phyloP scores from a whole-genome alignment of 1,140 invertebrate genomes.

The Rhopalosiphum padi region DNA sequence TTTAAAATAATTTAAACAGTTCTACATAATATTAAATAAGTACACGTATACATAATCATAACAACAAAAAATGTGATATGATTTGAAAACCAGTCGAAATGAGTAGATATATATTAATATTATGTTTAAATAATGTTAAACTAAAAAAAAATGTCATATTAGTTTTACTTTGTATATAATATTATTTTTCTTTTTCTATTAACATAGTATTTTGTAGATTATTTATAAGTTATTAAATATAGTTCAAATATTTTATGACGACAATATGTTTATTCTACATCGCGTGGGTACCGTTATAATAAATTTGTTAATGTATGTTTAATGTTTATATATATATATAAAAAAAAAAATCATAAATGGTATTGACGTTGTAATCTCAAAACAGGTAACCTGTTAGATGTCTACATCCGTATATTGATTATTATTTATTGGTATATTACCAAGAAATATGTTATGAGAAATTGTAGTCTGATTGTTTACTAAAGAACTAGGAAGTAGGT shows the following conservation, averaged over 20 bases:
- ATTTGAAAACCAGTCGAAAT: not conserved
- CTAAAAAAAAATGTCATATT: not conserved
- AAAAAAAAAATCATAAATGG: not conserved
- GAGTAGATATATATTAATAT: not conserved
- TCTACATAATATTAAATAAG: not conserved
- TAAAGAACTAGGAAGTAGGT: not conserved
- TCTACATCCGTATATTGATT: not conserved
- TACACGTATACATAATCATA: not conserved
- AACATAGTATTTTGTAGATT: not conserved
- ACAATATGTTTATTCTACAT: not conserved
- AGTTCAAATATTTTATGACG: not conserved
- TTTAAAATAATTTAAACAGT: not conserved
- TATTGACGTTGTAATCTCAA: not conserved
- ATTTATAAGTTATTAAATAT: not conserved
- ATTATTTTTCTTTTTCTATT: no score
- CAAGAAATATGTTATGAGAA: not conserved
- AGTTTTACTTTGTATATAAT: not conserved
- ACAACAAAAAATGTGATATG: not conserved
- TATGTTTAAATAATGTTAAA: no score
- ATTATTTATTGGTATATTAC: not conserved
- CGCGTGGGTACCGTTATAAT: not conserved
- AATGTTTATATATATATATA: no score
- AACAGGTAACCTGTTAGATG: not conserved
- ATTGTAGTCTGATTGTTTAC: not conserved
- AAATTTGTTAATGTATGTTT: not conserved